Evolutionary conservation across 2,113 vertebrate species (phyloP).

Genomic region (Toxotes chatareus): DNA sequence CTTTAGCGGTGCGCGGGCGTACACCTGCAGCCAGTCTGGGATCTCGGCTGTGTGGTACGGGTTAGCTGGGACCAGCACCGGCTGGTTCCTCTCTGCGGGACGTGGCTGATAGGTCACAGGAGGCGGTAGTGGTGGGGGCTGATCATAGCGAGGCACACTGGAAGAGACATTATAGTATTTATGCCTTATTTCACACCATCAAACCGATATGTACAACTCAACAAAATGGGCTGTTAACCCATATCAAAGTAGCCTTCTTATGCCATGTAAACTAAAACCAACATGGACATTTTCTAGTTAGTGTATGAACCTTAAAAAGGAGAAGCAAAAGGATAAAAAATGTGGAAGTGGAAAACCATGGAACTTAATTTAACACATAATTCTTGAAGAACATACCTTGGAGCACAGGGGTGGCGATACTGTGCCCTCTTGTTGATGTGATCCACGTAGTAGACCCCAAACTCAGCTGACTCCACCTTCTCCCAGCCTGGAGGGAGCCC

Average conservation of each 20-base stretch:
- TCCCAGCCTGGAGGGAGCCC: constrained; percentile 98
- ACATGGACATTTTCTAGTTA: too few species aligned
- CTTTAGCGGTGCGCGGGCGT: constrained; percentile 97
- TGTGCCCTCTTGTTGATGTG: constrained; percentile 97
- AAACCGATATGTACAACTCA: background rate
- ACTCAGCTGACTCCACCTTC: constrained; percentile 94
- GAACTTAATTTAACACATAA: background rate
- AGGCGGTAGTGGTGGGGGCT: constrained; percentile 89
- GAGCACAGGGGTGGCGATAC: constrained; percentile 96
- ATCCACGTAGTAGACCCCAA: constrained; percentile 97
- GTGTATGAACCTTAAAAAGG: too few species aligned
- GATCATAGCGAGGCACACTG: constrained; percentile 97
- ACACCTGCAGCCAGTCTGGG: constrained; percentile 99
- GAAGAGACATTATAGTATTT: background rate
- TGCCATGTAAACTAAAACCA: too few species aligned
- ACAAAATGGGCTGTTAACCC: background rate
- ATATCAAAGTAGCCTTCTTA: background rate
- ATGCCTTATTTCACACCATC: background rate
- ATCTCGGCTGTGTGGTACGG: constrained; percentile 97
- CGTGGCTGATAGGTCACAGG: constrained; percentile 94
- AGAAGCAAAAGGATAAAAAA: background rate
- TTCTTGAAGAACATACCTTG: constrained; percentile 84
- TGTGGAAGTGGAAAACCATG: background rate
- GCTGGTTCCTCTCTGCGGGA: constrained; percentile 90
- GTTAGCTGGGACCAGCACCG: constrained; percentile 96